Conservation (phyloP, 2,888 invertebrate genomes). For the Macaria liturata region DNA sequence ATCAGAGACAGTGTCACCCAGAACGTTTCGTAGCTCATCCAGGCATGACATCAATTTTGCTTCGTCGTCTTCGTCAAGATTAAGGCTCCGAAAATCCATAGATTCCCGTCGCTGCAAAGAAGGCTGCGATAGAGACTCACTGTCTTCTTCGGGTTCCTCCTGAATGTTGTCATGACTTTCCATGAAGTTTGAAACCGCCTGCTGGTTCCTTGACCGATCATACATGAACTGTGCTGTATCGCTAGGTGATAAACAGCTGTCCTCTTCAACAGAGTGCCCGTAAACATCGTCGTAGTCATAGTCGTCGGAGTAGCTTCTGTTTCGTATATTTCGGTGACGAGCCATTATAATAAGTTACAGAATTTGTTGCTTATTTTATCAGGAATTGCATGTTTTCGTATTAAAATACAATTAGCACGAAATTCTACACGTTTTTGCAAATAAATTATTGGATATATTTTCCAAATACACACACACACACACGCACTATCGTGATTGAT, state of each 20-base stretch:
- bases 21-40: constrained; percentile 90
- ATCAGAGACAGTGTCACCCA: constrained; percentile 90
- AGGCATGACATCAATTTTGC: constrained; percentile 92
- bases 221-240: constrained; percentile 93
- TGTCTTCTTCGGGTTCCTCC: constrained; percentile 84
- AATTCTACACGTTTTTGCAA: constrained; percentile 42
- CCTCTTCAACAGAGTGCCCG: constrained; percentile 97
- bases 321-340: constrained; percentile 92
- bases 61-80: constrained; percentile 86
- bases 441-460: constrained; percentile 9
- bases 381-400: constrained; percentile 20
- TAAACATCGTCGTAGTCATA: constrained; percentile 96
- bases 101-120: constrained; percentile 68
- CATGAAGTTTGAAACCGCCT: constrained; percentile 89
- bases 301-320: constrained; percentile 94
- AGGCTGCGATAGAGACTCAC: constrained; percentile 45
- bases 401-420: constrained; percentile 30
- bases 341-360: constrained; percentile 84
- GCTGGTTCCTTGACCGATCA: constrained; percentile 89
- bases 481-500: too few species aligned
- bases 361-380: constrained; percentile 9
- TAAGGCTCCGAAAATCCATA: constrained; percentile 71
- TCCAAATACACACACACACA: constrained; percentile 1
- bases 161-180: constrained; percentile 89
- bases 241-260: constrained; percentile 94